Percentiles rank a stretch among this genome's conserved stretches.
Evolutionary conservation across 2,113 vertebrate species (phyloP).

Genomic region (Cynopterus brachyotis): DNA sequence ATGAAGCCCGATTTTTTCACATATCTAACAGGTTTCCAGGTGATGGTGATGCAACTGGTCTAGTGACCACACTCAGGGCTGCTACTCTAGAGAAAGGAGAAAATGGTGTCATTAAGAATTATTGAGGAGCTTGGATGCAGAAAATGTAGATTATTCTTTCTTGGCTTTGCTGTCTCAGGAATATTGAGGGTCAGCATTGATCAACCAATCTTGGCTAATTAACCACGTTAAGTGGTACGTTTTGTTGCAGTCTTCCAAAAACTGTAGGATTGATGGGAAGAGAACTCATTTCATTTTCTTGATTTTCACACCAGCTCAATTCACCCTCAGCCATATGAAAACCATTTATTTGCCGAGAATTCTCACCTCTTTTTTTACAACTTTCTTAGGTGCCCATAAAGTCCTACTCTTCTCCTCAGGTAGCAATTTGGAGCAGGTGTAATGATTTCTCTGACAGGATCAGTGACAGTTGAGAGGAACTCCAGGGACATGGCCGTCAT

Average conservation of each 20-base stretch:
- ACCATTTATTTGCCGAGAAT: neutral
- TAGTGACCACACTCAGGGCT: neutral
- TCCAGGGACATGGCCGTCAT: slow-evolving; percentile 36
- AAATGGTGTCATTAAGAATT: neutral
- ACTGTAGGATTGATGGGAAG: neutral
- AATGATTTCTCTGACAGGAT: slow-evolving; percentile 57
- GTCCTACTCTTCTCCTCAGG: slow-evolving; percentile 32
- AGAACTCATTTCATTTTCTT: neutral
- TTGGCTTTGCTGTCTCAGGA: neutral
- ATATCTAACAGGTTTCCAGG: neutral
- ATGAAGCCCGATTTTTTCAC: neutral
- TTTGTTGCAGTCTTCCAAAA: neutral
- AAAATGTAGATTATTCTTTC: neutral
- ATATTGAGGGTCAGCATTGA: neutral
- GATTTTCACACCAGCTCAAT: neutral
- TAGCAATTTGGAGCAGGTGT: slow-evolving; percentile 62
- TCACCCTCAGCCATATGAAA: neutral
- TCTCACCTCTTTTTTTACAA: neutral
- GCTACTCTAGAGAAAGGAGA: neutral
- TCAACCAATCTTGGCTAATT: neutral
- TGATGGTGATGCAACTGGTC: neutral
- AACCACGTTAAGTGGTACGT: neutral
- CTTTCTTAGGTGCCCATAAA: slow-evolving; percentile 28
- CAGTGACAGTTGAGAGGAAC: slow-evolving; percentile 34
- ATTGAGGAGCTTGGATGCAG: neutral